These are phyloP conservation scores for Rhynchomys soricoides DNA, from an alignment of 2,113 vertebrate species.

Conservation along the genomic window DNA sequence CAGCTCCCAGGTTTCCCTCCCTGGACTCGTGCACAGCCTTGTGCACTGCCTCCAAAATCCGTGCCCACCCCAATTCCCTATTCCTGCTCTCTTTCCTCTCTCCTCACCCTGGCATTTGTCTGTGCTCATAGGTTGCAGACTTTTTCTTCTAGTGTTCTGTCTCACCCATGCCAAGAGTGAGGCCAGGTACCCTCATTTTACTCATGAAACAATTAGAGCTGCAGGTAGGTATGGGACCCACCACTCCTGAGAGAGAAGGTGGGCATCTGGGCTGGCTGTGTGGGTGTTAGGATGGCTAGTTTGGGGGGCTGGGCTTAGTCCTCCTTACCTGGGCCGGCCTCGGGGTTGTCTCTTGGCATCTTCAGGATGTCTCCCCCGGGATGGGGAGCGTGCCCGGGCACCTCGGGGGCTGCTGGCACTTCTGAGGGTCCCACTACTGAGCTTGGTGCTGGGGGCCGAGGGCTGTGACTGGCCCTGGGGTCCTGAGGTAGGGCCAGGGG, in stretches of 20 bases:
- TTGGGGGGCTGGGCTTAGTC: neutral
- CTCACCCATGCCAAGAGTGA: too few species aligned
- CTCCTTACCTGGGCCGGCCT: constrained; percentile 86
- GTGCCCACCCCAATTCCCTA: too few species aligned
- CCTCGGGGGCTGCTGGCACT: constrained; percentile 95
- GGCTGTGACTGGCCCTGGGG: constrained; percentile 75
- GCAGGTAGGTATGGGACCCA: neutral
- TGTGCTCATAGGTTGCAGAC: neutral
- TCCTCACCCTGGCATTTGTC: neutral
- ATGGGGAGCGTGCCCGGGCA: constrained; percentile 92
- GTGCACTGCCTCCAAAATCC: neutral
- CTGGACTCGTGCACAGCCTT: neutral
- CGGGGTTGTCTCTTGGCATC: constrained; percentile 92
- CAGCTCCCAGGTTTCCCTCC: neutral
- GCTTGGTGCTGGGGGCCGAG: constrained; percentile 87
- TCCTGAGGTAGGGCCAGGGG: constrained; percentile 81
- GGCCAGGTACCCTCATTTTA: neutral
- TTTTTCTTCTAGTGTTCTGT: neutral
- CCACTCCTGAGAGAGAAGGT: too few species aligned
- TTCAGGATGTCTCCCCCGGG: constrained; percentile 89
- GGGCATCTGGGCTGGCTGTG: neutral
- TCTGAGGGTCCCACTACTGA: constrained; percentile 90
- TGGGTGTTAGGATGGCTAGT: neutral
- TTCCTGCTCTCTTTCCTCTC: neutral
- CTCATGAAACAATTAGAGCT: neutral